phyloP scores from a whole-genome alignment of 92 coral and sea anemone genomes.

The Nematostella vectensis region DNA sequence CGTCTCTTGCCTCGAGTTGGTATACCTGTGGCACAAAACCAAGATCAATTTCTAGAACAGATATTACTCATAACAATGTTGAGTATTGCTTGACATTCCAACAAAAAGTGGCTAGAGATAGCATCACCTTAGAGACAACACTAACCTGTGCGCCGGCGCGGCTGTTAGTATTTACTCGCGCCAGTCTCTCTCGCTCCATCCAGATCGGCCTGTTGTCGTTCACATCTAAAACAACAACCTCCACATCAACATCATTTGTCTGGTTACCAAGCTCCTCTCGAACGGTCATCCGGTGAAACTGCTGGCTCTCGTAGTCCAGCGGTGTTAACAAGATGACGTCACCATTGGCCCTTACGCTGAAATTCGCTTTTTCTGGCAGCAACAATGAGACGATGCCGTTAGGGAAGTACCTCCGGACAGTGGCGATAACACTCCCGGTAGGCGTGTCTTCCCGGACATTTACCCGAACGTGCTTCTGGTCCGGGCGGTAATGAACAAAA shows the following conservation, averaged over 20 bases:
- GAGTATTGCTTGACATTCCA: too few relatives aligned
- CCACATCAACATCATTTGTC: constrained; percentile 61
- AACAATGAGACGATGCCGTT: constrained; percentile 73
- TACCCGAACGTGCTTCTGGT: constrained; percentile 84
- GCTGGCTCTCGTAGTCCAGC: constrained; percentile 65
- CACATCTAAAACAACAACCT: constrained; percentile 75
- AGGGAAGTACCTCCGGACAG: constrained; percentile 71
- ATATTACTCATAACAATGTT: too few relatives aligned
- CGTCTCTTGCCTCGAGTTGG: constrained; percentile 74
- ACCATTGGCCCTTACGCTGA: constrained; percentile 59
- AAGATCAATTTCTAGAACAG: too few relatives aligned
- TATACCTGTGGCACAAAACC: constrained; percentile 26
- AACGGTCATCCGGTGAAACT: constrained; percentile 65
- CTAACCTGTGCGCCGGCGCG: constrained; percentile 69
- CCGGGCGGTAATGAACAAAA: constrained; percentile 67
- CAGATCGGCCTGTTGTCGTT: constrained; percentile 79
- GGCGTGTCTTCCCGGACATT: constrained; percentile 61
- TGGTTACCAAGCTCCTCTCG: constrained; percentile 43
- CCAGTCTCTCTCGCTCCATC: constrained; percentile 33
- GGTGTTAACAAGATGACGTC: constrained; percentile 30
- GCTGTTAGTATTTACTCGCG: constrained; percentile 67
- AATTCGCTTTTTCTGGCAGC: constrained; percentile 56
- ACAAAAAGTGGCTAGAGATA: too few relatives aligned
- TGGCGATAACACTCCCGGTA: constrained; percentile 58
- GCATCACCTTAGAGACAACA: too few relatives aligned